A percentile compares a stretch with the other conserved stretches of the same genome.
phyloP scores from a whole-genome alignment of 2,797 vertebrate genomes.

The Remorina albescens region DNA sequence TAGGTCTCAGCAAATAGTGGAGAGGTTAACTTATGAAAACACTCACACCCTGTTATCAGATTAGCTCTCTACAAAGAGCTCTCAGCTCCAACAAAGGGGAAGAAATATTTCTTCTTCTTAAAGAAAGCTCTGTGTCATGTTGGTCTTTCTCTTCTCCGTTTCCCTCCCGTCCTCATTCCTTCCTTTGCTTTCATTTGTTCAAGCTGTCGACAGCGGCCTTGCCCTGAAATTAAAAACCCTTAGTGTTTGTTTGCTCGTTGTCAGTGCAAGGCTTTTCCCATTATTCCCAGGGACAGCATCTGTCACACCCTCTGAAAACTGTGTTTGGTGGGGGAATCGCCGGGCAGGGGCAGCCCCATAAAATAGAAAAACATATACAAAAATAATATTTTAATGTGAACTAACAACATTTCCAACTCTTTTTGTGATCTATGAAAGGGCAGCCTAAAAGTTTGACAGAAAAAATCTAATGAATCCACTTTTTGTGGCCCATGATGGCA shows the following conservation, averaged over 20 bases:
- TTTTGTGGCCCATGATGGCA: neutral
- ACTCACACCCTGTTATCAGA: conserved; percentile 76
- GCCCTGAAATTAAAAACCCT: conserved; percentile 77
- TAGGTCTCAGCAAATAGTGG: conserved; percentile 62
- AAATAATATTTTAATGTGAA: neutral
- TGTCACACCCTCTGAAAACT: conserved; percentile 53
- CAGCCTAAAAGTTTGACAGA: too few relatives aligned
- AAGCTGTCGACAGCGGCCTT: conserved; percentile 73
- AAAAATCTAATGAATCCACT: too few relatives aligned
- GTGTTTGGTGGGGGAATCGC: neutral
- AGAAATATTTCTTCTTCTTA: conserved; percentile 53
- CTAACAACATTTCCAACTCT: too few relatives aligned
- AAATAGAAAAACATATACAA: neutral
- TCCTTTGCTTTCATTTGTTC: conserved; percentile 73
- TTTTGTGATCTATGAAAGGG: too few relatives aligned
- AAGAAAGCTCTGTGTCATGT: conserved; percentile 51
- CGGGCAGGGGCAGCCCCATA: neutral
- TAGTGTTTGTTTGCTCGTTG: conserved; percentile 78
- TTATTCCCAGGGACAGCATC: conserved; percentile 51
- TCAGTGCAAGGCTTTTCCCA: conserved; percentile 70
- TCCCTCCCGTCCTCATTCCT: conserved; percentile 43
- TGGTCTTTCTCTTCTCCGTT: conserved; percentile 36
- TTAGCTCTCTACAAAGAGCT: conserved; percentile 68
- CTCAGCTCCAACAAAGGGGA: conserved; percentile 62
- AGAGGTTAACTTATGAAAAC: conserved; percentile 64